These are phyloP conservation scores for Dorcus parallelipipedus DNA, from an alignment of 2,888 invertebrate species.

Conservation along the genomic window DNA sequence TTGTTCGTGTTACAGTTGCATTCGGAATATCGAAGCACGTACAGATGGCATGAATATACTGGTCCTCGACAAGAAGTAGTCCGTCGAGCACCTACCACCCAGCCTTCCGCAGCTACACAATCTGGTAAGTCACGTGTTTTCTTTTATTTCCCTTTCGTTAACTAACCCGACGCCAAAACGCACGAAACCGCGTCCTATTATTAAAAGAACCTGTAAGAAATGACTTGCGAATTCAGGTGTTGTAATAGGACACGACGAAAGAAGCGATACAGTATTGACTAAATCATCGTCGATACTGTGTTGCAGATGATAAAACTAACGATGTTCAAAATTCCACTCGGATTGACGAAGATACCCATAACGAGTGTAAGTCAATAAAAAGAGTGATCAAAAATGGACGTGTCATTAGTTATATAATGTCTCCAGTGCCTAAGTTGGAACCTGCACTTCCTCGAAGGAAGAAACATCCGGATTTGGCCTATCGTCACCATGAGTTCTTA, in stretches of 20 bases:
- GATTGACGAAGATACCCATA: constrained; percentile 43
- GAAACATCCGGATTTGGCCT: constrained; percentile 85
- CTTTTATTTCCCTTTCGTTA: neutral
- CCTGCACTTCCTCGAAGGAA: constrained; percentile 83
- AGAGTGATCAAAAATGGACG: constrained; percentile 30
- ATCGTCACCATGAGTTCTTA: constrained; percentile 81
- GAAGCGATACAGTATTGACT: neutral
- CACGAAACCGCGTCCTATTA: neutral
- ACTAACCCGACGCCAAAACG: neutral
- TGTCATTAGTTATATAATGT: constrained; percentile 35
- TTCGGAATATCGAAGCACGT: constrained; percentile 91
- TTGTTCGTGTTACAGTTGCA: constrained; percentile 67
- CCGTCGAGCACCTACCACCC: constrained; percentile 57
- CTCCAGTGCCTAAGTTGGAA: constrained; percentile 60
- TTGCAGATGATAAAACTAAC: constrained; percentile 38
- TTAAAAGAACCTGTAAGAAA: neutral
- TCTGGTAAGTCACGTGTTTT: constrained; percentile 30
- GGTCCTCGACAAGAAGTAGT: constrained; percentile 71
- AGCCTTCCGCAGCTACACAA: constrained; percentile 47
- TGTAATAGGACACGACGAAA: neutral
- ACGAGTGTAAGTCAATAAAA: constrained; percentile 39
- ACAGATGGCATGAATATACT: constrained; percentile 92
- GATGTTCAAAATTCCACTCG: constrained; percentile 36
- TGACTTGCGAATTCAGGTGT: neutral
- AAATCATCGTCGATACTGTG: constrained; percentile 2